Percentiles rank a stretch among this genome's conserved stretches.
These are phyloP conservation scores for Drosophila nr. medialis DNA, from an alignment of 2,888 invertebrate species.

Conservation along the genomic window DNA sequence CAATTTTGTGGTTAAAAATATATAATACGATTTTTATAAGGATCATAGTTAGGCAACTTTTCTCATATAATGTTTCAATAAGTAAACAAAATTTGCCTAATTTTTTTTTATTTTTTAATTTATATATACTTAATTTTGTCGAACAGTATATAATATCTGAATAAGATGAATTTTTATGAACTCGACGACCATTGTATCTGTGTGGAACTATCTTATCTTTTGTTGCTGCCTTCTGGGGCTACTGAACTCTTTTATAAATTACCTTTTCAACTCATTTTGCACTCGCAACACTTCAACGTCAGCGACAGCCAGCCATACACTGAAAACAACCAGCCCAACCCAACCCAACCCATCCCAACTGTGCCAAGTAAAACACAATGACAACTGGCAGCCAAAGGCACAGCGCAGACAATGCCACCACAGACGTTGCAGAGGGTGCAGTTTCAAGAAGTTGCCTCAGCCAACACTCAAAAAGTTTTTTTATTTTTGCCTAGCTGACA, in stretches of 20 bases:
- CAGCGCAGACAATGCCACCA: slow-evolving; percentile 27
- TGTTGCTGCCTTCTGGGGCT: slow-evolving; percentile 4
- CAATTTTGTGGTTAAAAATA: not conserved
- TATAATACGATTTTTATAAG: not conserved
- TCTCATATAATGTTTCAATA: not conserved
- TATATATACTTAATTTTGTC: no score
- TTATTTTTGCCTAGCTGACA: slow-evolving; percentile 48
- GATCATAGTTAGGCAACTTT: not conserved
- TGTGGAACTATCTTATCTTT: not conserved
- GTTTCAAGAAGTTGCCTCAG: slow-evolving; percentile 15
- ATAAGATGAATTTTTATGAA: not conserved
- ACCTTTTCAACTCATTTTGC: slow-evolving; percentile 66
- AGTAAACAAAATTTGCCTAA: no score
- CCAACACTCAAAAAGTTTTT: slow-evolving; percentile 35
- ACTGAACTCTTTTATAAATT: slow-evolving; percentile 61
- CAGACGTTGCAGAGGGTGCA: slow-evolving; percentile 6
- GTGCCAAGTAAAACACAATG: slow-evolving; percentile 32
- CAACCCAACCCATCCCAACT: not conserved
- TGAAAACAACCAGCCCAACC: slow-evolving; percentile 4
- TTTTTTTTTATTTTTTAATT: no score
- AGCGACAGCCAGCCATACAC: slow-evolving; percentile 22
- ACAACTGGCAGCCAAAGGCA: slow-evolving; percentile 52
- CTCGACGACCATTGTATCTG: not conserved
- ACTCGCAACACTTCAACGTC: slow-evolving; percentile 52
- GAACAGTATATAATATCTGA: not conserved